Evolutionary conservation across 2,888 invertebrate genomes (phyloP).

Genomic region (Daptonema setosum): DNA sequence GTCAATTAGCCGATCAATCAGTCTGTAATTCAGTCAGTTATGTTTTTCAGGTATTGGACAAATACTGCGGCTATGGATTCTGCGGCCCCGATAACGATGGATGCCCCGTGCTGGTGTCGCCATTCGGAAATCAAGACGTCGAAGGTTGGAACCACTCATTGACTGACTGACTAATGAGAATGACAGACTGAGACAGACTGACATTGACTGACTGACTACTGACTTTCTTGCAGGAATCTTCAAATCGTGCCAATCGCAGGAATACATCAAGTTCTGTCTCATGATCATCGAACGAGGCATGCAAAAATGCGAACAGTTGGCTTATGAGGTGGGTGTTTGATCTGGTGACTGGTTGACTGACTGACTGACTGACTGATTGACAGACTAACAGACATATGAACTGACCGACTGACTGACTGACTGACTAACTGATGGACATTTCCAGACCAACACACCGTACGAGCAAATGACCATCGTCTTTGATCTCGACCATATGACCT

Average conservation of each 20-base stretch:
- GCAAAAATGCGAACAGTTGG: slow-evolving; percentile 18
- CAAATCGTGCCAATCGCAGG: slow-evolving; percentile 22
- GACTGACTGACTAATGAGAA: no score
- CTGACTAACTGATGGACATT: no score
- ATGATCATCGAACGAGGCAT: slow-evolving; percentile 24
- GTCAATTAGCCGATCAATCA: neutral
- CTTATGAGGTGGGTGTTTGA: slow-evolving; percentile 15
- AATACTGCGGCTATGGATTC: slow-evolving; percentile 24
- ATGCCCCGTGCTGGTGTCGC: slow-evolving; percentile 24
- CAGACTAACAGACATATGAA: no score
- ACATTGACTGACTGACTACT: neutral
- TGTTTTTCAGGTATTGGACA: neutral
- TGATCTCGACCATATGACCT: slow-evolving; percentile 23
- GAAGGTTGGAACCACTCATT: slow-evolving; percentile 17
- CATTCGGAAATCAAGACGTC: slow-evolving; percentile 25
- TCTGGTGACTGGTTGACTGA: no score
- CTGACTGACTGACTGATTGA: no score
- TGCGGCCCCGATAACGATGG: slow-evolving; percentile 22
- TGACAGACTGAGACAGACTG: neutral
- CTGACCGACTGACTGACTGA: no score
- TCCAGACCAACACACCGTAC: slow-evolving; percentile 21
- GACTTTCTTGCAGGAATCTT: slow-evolving; percentile 16
- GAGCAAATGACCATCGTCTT: slow-evolving; percentile 26
- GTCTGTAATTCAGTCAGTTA: neutral
- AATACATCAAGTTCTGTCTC: slow-evolving; percentile 26